phyloP scores from a whole-genome alignment of 1,140 invertebrate genomes.

The Batillaria attramentaria region DNA sequence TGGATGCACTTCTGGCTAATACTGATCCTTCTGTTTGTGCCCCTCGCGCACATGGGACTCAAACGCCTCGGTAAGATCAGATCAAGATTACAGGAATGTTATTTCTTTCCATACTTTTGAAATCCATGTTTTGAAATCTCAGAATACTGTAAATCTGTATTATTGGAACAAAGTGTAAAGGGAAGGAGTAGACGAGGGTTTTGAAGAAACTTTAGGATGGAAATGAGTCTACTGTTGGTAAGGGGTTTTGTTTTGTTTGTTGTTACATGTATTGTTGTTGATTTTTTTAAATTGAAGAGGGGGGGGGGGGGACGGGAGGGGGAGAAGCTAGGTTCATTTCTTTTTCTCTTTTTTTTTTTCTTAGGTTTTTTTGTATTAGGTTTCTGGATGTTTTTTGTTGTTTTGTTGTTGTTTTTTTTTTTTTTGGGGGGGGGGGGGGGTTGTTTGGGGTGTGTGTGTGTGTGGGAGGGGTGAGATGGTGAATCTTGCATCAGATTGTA shows the following conservation, averaged over 20 bases:
- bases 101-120: background rate
- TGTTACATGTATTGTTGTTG: background rate
- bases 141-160: no score
- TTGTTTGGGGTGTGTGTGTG: no score
- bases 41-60: slow-evolving; percentile 78
- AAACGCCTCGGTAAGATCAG: slow-evolving; percentile 75
- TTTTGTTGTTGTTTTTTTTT: no score
- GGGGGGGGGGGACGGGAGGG: background rate
- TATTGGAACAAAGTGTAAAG: no score
- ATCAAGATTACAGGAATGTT: background rate
- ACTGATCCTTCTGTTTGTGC: slow-evolving; percentile 77
- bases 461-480: no score
- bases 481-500: no score
- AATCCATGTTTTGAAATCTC: no score
- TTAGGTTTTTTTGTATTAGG: background rate
- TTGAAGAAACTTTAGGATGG: no score
- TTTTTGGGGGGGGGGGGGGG: no score
- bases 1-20: slow-evolving; percentile 83
- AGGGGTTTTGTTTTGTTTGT: background rate
- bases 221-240: background rate
- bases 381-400: background rate
- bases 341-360: background rate
- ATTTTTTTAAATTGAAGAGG: background rate
- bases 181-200: no score
- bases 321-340: background rate